Evolutionary conservation across 1,140 invertebrate genomes (phyloP).

Genomic region (Pomacea maculata): DNA sequence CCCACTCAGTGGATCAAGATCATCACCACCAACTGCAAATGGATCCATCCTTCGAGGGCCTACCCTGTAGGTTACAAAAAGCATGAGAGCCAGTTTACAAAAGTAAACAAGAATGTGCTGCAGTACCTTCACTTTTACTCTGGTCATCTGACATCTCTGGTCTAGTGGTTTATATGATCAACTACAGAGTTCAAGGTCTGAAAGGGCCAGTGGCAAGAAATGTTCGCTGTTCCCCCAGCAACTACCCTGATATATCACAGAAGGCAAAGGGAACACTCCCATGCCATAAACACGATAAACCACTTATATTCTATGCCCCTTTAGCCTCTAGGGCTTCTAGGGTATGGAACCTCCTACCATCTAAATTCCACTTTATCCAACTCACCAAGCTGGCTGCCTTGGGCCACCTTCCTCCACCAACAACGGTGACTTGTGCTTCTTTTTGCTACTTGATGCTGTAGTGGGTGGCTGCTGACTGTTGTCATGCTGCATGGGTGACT

Average conservation of each 20-base stretch:
- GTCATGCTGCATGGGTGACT: neutral
- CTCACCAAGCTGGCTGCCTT: neutral
- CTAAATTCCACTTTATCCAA: neutral
- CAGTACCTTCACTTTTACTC: neutral
- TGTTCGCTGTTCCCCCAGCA: no score
- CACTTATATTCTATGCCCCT: no score
- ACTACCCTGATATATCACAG: no score
- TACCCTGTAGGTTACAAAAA: slow-evolving; percentile 37
- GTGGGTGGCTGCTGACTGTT: neutral
- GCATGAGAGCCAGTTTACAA: neutral
- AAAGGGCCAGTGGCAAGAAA: no score
- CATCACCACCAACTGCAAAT: slow-evolving; percentile 72
- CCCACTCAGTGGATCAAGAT: slow-evolving; percentile 78
- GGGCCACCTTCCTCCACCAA: neutral
- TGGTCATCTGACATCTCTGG: neutral
- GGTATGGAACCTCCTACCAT: no score
- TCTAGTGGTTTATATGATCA: no score
- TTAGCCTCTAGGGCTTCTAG: no score
- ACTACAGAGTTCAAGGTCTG: no score
- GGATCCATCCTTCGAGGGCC: slow-evolving; percentile 52
- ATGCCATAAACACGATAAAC: no score
- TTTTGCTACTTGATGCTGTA: slow-evolving; percentile 26
- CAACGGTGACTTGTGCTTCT: slow-evolving; percentile 22
- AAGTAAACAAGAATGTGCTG: neutral
- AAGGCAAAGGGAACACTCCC: no score